Conservation (phyloP, 2,888 invertebrate species). For the Sthenelais limicola region DNA sequence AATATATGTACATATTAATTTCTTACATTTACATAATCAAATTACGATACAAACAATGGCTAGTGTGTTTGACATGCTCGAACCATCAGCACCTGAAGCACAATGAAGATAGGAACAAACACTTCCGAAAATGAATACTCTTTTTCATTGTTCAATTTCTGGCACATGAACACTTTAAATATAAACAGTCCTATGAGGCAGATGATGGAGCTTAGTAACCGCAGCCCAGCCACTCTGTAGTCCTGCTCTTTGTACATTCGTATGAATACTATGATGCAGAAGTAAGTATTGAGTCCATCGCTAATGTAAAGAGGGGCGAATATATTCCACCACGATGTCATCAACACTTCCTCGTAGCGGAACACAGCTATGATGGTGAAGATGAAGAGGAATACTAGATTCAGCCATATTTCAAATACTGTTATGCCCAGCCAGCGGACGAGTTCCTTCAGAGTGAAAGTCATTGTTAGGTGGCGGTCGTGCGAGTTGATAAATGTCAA, state of each 20-base stretch:
- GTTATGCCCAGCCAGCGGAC: constrained; percentile 95
- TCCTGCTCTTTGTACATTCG: constrained; percentile 86
- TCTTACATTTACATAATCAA: too few species aligned
- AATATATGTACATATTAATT: too few species aligned
- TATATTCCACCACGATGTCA: constrained; percentile 87
- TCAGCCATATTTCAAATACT: constrained; percentile 94
- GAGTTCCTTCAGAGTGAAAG: constrained; percentile 90
- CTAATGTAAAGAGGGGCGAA: constrained; percentile 93
- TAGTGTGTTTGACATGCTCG: constrained; percentile 90
- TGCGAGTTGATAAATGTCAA: too few species aligned
- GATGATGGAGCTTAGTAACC: constrained; percentile 87
- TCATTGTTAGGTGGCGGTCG: too few species aligned
- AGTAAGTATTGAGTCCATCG: constrained; percentile 94
- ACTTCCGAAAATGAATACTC: constrained; percentile 92
- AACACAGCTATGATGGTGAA: constrained; percentile 88
- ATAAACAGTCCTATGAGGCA: constrained; percentile 88
- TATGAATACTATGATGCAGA: constrained; percentile 94
- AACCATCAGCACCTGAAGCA: constrained; percentile 90
- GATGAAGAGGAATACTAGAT: constrained; percentile 85
- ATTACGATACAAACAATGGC: too few species aligned
- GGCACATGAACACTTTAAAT: constrained; percentile 91
- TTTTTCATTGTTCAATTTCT: constrained; percentile 86
- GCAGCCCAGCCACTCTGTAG: constrained; percentile 81
- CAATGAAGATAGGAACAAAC: constrained; percentile 90
- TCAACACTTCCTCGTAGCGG: constrained; percentile 79